Evolutionary conservation across 2,888 invertebrate species (phyloP).

Genomic region (Chaitophorus viminalis): DNA sequence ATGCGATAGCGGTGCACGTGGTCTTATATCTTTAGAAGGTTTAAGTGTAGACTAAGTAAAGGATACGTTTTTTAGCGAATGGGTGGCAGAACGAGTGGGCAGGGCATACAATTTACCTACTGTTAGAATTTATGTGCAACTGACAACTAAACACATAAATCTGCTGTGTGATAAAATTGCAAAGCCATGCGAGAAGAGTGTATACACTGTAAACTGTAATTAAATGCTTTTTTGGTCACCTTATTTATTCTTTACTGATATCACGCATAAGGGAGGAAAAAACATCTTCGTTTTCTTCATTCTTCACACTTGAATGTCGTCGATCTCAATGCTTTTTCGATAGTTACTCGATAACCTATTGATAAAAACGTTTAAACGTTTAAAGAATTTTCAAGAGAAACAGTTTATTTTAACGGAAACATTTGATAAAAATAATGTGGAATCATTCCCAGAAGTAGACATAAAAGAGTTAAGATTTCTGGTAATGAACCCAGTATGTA

Average conservation of each 20-base stretch:
- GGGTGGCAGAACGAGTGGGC: neutral
- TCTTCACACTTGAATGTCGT: neutral
- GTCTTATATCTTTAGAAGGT: neutral
- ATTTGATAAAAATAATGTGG: constrained; percentile 1
- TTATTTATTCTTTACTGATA: constrained; percentile 29
- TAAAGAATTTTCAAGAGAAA: constrained; percentile 1
- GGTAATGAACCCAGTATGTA: too few species aligned
- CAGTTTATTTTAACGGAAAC: neutral
- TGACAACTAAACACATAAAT: constrained; percentile 52
- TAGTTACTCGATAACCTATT: constrained; percentile 24
- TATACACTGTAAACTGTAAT: constrained; percentile 49
- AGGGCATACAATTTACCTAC: constrained; percentile 22
- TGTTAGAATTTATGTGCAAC: constrained; percentile 50
- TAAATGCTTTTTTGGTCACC: constrained; percentile 49
- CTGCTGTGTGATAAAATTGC: constrained; percentile 48
- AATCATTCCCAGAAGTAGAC: neutral
- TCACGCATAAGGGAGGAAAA: neutral
- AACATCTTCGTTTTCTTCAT: constrained; percentile 15
- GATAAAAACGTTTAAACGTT: constrained; percentile 32
- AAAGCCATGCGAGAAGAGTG: constrained; percentile 14
- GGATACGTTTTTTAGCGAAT: neutral
- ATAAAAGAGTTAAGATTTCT: neutral
- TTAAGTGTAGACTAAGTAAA: constrained; percentile 5
- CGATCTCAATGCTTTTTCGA: constrained; percentile 8
- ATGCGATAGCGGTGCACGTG: constrained; percentile 1